Evolutionary conservation across 2,113 vertebrate species (phyloP).

Genomic region (Coryphaenoides rupestris): DNA sequence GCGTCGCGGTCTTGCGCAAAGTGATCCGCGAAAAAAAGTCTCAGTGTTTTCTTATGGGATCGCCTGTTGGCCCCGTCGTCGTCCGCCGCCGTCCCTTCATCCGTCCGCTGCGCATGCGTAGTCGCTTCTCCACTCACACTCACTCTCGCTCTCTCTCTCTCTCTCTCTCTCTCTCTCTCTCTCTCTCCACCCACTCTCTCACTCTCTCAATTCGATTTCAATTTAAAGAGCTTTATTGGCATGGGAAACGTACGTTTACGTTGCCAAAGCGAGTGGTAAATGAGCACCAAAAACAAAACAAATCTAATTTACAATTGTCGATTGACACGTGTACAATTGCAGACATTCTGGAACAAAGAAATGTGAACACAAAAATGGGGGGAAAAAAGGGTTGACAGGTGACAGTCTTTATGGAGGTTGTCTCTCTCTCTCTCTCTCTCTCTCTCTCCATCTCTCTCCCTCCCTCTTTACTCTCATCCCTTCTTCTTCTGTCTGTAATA

Average conservation of each 20-base stretch:
- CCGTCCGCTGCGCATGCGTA: neutral
- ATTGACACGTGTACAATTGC: too few species aligned
- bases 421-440: constrained; percentile 4
- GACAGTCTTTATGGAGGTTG: too few species aligned
- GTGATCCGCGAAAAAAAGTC: constrained; percentile 3
- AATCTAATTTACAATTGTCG: too few species aligned
- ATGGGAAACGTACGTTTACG: too few species aligned
- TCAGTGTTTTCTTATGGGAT: constrained; percentile 9
- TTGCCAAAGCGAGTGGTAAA: too few species aligned
- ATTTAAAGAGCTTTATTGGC: too few species aligned
- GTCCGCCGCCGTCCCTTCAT: constrained; percentile 35
- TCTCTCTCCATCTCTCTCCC: neutral
- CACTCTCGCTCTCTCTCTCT: constrained; percentile 5
- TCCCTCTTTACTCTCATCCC: neutral
- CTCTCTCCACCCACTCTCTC: neutral
- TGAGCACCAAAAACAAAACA: too few species aligned
- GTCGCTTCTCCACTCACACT: neutral
- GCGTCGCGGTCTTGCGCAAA: constrained; percentile 13
- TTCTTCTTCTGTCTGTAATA: too few species aligned
- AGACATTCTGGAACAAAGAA: too few species aligned
- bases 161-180: constrained; percentile 13
- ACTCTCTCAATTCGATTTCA: too few species aligned
- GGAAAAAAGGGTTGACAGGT: too few species aligned
- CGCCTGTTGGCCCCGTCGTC: constrained; percentile 22
- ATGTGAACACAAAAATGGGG: too few species aligned